phyloP scores from a whole-genome alignment of 2,797 vertebrate genomes.

The Lagodon rhomboides region DNA sequence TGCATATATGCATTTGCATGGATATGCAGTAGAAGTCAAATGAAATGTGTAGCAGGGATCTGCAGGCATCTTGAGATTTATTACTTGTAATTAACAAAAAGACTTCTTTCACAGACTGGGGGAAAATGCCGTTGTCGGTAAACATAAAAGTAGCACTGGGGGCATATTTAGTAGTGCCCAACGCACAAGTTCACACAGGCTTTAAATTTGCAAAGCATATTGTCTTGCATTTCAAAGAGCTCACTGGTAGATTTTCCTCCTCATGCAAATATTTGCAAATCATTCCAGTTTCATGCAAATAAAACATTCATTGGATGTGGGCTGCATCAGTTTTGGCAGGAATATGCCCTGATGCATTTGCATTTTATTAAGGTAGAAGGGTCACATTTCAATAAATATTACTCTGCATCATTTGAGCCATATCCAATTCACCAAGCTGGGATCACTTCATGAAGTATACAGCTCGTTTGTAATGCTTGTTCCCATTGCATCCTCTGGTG shows the following conservation, averaged over 20 bases:
- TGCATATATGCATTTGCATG: no score
- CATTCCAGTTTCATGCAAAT: background rate
- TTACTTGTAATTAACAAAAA: background rate
- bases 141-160: background rate
- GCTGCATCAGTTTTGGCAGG: background rate
- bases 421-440: background rate
- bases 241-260: background rate
- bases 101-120: background rate
- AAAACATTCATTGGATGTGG: no score
- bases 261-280: background rate
- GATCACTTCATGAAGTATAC: background rate
- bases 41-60: no score
- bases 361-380: background rate
- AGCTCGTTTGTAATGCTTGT: background rate
- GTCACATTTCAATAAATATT: background rate
- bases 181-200: background rate
- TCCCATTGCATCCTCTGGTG: background rate
- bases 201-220: background rate
- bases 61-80: background rate
- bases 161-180: background rate
- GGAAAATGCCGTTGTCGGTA: background rate
- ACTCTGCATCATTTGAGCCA: background rate
- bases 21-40: no score
- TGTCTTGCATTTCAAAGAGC: background rate
- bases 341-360: background rate